phyloP scores from a whole-genome alignment of 2,113 vertebrate genomes.

The Sinocyclocheilus anophthalmus region DNA sequence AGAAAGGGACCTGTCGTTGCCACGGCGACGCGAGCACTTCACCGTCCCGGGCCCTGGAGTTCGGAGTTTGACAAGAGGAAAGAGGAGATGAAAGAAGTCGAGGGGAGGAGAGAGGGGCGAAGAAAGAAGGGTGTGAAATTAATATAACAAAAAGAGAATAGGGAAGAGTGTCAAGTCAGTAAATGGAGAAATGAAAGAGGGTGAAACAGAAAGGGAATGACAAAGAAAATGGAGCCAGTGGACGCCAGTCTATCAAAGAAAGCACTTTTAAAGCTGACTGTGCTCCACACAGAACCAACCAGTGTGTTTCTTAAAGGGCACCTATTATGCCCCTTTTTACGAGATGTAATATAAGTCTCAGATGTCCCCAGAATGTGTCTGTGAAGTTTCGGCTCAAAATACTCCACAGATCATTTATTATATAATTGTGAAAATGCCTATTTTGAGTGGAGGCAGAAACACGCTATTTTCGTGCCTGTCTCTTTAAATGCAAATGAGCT shows the following conservation, averaged over 20 bases:
- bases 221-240: constrained; percentile 24
- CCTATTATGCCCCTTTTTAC: too few relatives aligned
- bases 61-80: background rate
- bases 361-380: too few relatives aligned
- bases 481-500: too few relatives aligned
- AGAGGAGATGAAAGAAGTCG: constrained; percentile 12
- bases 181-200: constrained; percentile 7
- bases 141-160: constrained; percentile 14
- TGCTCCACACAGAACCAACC: background rate
- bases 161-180: constrained; percentile 30
- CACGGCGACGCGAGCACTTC: constrained; percentile 42
- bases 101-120: constrained; percentile 13
- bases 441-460: too few relatives aligned
- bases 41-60: background rate
- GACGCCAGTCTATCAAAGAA: background rate
- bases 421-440: too few relatives aligned
- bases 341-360: too few relatives aligned
- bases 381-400: too few relatives aligned
- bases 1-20: constrained; percentile 44
- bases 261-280: background rate
- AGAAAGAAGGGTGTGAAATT: constrained; percentile 10
- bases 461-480: too few relatives aligned
- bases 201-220: background rate
- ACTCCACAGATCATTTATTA: too few relatives aligned
- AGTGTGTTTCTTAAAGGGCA: background rate